These are phyloP conservation scores for Tachina grossa DNA, from an alignment of 2,888 invertebrate genomes.

Conservation along the genomic window DNA sequence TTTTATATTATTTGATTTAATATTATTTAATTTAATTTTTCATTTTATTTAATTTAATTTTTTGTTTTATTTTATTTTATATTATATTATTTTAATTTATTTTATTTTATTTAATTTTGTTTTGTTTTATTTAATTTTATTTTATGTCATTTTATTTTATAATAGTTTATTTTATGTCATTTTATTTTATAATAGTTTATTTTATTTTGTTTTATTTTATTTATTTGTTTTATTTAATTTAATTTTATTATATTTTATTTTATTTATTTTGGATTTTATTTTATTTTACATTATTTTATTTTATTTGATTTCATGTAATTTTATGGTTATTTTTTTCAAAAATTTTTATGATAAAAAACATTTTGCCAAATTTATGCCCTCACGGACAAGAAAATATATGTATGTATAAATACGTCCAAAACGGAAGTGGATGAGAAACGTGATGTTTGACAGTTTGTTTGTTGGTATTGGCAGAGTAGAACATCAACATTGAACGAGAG, in stretches of 20 bases:
- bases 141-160: background rate
- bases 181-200: no score
- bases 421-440: conserved; percentile 27
- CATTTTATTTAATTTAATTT: no score
- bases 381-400: conserved; percentile 7
- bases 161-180: background rate
- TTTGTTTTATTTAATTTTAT: no score
- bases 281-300: background rate
- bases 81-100: no score
- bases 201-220: no score
- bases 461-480: conserved; percentile 38
- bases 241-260: no score
- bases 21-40: no score
- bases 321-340: conserved; percentile 16
- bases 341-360: conserved; percentile 50
- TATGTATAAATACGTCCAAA: background rate
- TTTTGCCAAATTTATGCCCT: conserved; percentile 30
- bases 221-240: no score
- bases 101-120: no score
- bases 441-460: conserved; percentile 28
- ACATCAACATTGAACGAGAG: conserved; percentile 31
- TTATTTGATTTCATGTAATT: conserved; percentile 12
- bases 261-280: no score
- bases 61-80: no score
- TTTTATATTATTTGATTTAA: no score